Evolutionary conservation across 2,113 vertebrate genomes (phyloP), one percentile per base, ranked within the genome.

Genomic region (Caretta caretta): DNA sequence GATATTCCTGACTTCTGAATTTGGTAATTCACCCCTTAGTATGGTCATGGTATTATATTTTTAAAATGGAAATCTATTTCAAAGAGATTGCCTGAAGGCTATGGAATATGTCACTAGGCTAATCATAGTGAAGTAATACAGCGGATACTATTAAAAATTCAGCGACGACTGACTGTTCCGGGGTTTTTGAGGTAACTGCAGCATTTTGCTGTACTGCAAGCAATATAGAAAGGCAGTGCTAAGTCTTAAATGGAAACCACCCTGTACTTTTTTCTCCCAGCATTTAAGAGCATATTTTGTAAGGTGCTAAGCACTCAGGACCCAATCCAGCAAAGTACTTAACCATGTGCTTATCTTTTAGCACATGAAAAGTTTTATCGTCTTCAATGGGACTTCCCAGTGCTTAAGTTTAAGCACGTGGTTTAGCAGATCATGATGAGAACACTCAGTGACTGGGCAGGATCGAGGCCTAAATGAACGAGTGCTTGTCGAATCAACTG

Each of bases 51-150:
- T 57, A 83, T 94, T 88, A 81, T 53, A 84, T 84, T 81, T 96
- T 76, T 62, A 83, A 96, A 97, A 97, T 92, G 86, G 92, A 97
- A 97, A 97, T 94, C 51, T 29, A 84, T 97, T 97, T 96, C 94
- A 97, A 95, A 97, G 96, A 82, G 94, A 95, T 88, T 92, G 96
- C 97, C 96, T 88, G 94, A 90, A 96, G 95, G 93, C 96, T 94
- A 92, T 62, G 84, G 94, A 93, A 98, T 96, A 91, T 91, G 97
- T 94, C 95, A 94, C 93, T 53, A 76, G 90, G 88, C 93, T 98
- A 97, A 97, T 95, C 95, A 97, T 46, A 92, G 53, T 9, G 10
- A 88, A 90, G 96, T 85, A 95, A 90, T 90, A 95, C 50, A 11
- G 1, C 0, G 84, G 94, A 92, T 86, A 91, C 12, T 78, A 94